Evolutionary conservation across 2,888 invertebrate genomes (phyloP).

Genomic region (Tribolium freemani): DNA sequence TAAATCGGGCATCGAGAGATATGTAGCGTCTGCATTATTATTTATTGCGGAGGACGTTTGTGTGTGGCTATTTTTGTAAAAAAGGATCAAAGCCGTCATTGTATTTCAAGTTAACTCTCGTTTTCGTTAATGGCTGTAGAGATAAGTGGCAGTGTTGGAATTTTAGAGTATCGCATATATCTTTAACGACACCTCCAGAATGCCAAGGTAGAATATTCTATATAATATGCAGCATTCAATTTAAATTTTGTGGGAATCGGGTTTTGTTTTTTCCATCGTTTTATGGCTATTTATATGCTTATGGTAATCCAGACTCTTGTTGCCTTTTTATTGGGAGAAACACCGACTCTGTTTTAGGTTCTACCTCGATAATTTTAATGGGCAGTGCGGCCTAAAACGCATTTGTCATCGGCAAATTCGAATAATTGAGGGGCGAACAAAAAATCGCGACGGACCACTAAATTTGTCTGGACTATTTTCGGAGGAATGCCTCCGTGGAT

Average conservation of each 20-base stretch:
- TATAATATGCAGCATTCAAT: conserved; percentile 66
- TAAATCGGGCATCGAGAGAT: conserved; percentile 2
- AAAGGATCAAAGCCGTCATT: conserved; percentile 54
- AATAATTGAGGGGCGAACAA: conserved; percentile 10
- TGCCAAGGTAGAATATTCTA: conserved; percentile 64
- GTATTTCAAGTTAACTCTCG: conserved; percentile 58
- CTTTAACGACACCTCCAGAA: conserved; percentile 64
- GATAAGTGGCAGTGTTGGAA: conserved; percentile 62
- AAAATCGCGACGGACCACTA: conserved; percentile 27
- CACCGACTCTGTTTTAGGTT: conserved; percentile 56
- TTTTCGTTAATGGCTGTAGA: conserved; percentile 63
- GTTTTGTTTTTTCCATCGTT: conserved; percentile 62
- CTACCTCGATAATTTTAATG: conserved; percentile 60
- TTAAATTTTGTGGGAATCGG: conserved; percentile 65
- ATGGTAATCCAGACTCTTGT: conserved; percentile 63
- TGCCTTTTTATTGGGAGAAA: conserved; percentile 57
- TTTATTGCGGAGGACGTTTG: conserved; percentile 50
- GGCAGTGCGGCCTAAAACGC: conserved; percentile 53
- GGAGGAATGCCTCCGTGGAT: conserved; percentile 26
- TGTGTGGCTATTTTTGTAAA: conserved; percentile 49
- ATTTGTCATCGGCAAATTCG: conserved; percentile 46
- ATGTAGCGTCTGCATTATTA: conserved; percentile 44
- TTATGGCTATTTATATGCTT: conserved; percentile 65
- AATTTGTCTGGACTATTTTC: conserved; percentile 34
- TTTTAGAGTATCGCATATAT: conserved; percentile 62